Evolutionary conservation across 2,888 invertebrate genomes (phyloP).

Genomic region (Patella depressa): DNA sequence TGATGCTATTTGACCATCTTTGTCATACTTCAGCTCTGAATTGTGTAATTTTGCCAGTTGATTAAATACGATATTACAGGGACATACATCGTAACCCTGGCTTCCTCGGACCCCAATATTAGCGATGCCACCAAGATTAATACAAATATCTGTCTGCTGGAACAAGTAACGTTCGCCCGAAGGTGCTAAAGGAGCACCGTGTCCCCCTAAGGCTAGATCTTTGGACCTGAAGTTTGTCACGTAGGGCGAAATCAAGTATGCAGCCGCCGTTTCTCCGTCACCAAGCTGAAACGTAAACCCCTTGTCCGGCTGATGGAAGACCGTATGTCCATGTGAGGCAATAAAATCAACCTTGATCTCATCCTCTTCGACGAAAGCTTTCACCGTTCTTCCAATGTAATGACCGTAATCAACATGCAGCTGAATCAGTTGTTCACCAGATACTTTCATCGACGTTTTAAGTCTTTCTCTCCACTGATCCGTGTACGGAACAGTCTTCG

Average conservation of each 20-base stretch:
- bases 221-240: conserved; percentile 64
- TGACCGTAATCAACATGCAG: conserved; percentile 63
- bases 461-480: conserved; percentile 51
- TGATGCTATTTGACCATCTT: conserved; percentile 56
- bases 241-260: conserved; percentile 53
- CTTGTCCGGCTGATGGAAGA: conserved; percentile 64
- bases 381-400: conserved; percentile 52
- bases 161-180: conserved; percentile 63
- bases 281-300: conserved; percentile 65
- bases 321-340: conserved; percentile 64
- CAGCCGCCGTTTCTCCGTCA: conserved; percentile 61
- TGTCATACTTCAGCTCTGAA: conserved; percentile 47
- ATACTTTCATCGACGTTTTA: conserved; percentile 41
- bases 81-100: conserved; percentile 59
- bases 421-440: conserved; percentile 56
- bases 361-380: conserved; percentile 44
- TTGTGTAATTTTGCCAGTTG: conserved; percentile 46
- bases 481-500: conserved; percentile 53
- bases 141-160: conserved; percentile 55
- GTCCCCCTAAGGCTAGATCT: conserved; percentile 65
- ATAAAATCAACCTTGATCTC: conserved; percentile 51
- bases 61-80: conserved; percentile 65
- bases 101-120: conserved; percentile 54
- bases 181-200: conserved; percentile 66
- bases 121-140: conserved; percentile 67